Evolutionary conservation across 2,113 vertebrate species (phyloP), one percentile per base, ranked within the genome.

Genomic region (Taurulus bubalis): DNA sequence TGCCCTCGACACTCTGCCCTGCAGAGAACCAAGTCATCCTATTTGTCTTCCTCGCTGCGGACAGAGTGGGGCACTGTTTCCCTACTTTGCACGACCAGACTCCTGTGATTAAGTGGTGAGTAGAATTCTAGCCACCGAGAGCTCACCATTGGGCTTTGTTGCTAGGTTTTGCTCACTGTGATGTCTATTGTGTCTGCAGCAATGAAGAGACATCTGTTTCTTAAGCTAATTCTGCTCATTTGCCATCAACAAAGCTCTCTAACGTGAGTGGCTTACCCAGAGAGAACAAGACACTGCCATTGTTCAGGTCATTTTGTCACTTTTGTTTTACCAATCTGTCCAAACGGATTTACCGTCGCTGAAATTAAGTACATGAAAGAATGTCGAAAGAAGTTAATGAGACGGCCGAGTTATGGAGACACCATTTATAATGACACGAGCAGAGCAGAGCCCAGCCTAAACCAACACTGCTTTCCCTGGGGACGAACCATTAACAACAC

Each of bases 41-140:
- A 6, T 28, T 34, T 78, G 86, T 82, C 34, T 40, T 85, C 36
- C 83, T 26, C 71, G 3, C 0, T 49, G 49, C 55, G 70, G 85
- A 87, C 93, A 87, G 88, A 47, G 60, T 15, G 88, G 81, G 91
- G 93, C 88, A 65, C 75, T 90, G 85, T 90, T 93, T 69, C 77
- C 38, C 79, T 82, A 86, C 75, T 63, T 81, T 87, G n/a, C 22
- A 9, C 14, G 5, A 11, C 16, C n/a, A 28, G 28, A 16, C 47
- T 12, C 2, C 1, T 11, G 24, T 69, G 30, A 72, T 59, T 14
- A 68, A 80, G 72, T 71, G 18, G 34, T 62, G 65, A 80, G 42
- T 36, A 22, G 68, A 14, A 38, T 66, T 32, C 24, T 3, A 40
- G 36, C 78, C 40, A 56, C 4, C 26, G 40, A 49, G 56, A 49